Conservation (phyloP, 2,113 vertebrate genomes). For the Alectura lathami region DNA sequence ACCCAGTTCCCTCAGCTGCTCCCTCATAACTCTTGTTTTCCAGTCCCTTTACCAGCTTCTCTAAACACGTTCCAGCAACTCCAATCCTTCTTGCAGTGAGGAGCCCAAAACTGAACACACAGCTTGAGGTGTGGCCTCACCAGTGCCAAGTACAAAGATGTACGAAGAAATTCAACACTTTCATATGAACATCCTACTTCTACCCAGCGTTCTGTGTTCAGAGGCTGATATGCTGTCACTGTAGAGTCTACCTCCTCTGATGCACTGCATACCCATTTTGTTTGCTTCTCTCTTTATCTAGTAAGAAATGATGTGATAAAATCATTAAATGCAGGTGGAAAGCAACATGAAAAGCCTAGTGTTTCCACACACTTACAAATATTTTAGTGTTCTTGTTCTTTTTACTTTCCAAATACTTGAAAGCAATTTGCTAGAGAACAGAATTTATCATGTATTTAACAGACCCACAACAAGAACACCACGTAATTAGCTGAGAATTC, state of each 20-base stretch:
- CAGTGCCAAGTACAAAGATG: no score
- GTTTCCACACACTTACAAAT: neutral
- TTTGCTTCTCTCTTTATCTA: neutral
- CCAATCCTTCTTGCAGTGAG: no score
- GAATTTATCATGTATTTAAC: neutral
- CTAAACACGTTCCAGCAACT: no score
- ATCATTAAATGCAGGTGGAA: neutral
- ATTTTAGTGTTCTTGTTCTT: neutral
- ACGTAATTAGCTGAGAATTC: neutral
- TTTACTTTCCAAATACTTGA: neutral
- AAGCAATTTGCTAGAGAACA: neutral
- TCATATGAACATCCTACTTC: neutral
- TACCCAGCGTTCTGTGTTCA: fast-evolving
- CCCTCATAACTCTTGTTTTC: no score
- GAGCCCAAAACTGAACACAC: no score
- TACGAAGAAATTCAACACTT: neutral
- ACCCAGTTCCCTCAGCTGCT: no score
- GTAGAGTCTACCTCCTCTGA: neutral
- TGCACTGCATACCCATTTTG: neutral
- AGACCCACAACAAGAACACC: neutral
- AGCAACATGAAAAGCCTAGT: neutral
- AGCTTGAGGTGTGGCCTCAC: no score
- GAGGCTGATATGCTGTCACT: neutral
- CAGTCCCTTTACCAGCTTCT: no score
- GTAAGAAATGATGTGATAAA: neutral